Evolutionary conservation across 2,113 vertebrate species (phyloP), one percentile per base, ranked within the genome.

Genomic region (Empidonax alnorum): DNA sequence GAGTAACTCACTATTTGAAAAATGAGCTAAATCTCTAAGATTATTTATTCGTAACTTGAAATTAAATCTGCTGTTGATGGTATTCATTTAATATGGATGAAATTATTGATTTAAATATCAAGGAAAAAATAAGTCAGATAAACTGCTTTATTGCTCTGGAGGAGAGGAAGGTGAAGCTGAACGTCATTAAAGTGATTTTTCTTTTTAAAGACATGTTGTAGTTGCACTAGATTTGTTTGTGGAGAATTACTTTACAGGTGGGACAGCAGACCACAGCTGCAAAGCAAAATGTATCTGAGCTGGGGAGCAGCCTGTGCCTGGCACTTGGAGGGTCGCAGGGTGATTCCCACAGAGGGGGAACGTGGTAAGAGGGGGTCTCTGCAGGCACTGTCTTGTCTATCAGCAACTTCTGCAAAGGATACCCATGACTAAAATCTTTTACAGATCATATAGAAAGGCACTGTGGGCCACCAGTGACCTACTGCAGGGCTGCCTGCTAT

Each of bases 41-140:
- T 90, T 93, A 84, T 93, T 77, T 93, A 92, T 88, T 92, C 0
- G 3, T 68, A 81, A 71, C 39, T 59, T 93, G 49, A 74, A 92
- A 92, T 92, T 88, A 88, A 92, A 61, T 81, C 65, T 86, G 27
- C 20, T 90, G 47, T 87, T 75, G 37, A 88, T 52, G 28, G 10
- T 89, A 78, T 56, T 95, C 27, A 78, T 91, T 93, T 94, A 92
- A 81, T 69, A 61, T 35, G 31, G 56, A 86, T 41, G 22, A 92
- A 97, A 85, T 67, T 90, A 91, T 90, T 92, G 61, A 94, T 94
- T 87, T 85, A 93, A 82, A 83, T 93, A 95, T 73, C 59, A 73
- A 75, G 47, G 24, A 5, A 58, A 74, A 95, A 84, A 84, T 39
- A 65, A 83, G 35, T 85, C 65, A 90, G 41, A 88, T 84, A 74